Evolutionary conservation across 2,888 invertebrate genomes (phyloP).

Genomic region (Ophioninae sp.): DNA sequence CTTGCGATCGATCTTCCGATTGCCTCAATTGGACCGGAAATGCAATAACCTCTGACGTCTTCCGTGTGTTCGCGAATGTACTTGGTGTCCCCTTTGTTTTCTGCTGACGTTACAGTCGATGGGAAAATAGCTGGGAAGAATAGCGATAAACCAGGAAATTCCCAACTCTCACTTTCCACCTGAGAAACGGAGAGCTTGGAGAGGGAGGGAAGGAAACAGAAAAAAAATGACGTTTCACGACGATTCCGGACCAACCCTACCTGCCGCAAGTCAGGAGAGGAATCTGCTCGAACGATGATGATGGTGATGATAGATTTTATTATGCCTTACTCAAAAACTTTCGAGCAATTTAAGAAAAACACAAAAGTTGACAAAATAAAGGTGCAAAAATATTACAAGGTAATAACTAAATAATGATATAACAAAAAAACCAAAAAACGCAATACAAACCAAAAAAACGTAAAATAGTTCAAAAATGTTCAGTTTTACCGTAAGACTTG

Average conservation of each 20-base stretch:
- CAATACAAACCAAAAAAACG: no score
- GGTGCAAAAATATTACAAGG: no score
- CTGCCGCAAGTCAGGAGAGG: conserved; percentile 2
- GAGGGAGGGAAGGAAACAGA: conserved; percentile 7
- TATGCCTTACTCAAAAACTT: no score
- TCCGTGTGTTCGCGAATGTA: conserved; percentile 1
- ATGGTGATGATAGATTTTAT: no score
- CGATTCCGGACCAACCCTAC: not conserved
- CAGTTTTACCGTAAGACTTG: no score
- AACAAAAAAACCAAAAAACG: no score
- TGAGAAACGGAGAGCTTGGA: not conserved
- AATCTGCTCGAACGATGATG: conserved; percentile 23
- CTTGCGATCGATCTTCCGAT: not conserved
- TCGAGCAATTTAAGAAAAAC: no score
- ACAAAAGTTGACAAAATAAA: no score
- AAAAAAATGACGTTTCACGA: not conserved
- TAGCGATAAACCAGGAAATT: conserved; percentile 55
- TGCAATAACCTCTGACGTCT: not conserved
- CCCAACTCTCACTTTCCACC: conserved; percentile 73
- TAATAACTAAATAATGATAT: no score
- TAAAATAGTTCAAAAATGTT: no score
- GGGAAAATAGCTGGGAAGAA: conserved; percentile 27
- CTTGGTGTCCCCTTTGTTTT: conserved; percentile 25
- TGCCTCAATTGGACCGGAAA: conserved; percentile 5
- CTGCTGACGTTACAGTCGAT: conserved; percentile 24